Base-by-base conservation (phyloP, 1,140 invertebrate genomes). In the Coptotermes formosanus region DNA sequence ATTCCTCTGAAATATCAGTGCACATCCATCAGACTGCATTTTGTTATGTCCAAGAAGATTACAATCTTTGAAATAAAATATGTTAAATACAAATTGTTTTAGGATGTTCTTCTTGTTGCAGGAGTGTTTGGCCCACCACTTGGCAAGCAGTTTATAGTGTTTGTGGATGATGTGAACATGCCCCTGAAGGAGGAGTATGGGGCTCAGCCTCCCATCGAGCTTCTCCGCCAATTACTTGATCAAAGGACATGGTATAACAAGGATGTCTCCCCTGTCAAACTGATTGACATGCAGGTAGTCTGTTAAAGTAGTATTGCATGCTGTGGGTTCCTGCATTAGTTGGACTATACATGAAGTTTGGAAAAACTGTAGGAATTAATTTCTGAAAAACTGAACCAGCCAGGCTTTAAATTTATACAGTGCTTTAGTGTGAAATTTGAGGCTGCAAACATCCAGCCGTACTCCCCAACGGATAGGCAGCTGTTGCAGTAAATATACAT, bases 121-220 rank as follows among this genome's bases (percentile, higher is more conserved):
- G 91, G 97, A 8, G 96, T 98, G n/a, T 99, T 94, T 90, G 98
- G 98, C 0, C 97, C 98, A 11, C 97, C 97, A 0, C 93, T 98
- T 30, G 97, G 97, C 3, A 98, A 97, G 90, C 95, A 95, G 88
- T 95, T 95, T 92, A 95, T 99, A 23, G 93, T 98, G 44, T 99
- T 99, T 90, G 96, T 99, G 9, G 98, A 99, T 90, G 98, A 99
- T 90, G 93, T 99, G 8, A 98, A 97, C 88, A 97, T 98, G 96
- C 97, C 97, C 0, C 91, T 96, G 87, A 94, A 95, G 86, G 96
- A 97, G 91, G 93, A 93, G 12, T 98, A 97, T 90, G 97, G 97
- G 0, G 97, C 97, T 2, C 97, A 98, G 91, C 97, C 97, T 0
- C 96, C 97, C 0, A 97, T 99, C 83, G 98, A 99, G 90, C 91